Evolutionary conservation across 2,797 vertebrate species (phyloP).

Genomic region (Lepidocolaptes lacrymiger): DNA sequence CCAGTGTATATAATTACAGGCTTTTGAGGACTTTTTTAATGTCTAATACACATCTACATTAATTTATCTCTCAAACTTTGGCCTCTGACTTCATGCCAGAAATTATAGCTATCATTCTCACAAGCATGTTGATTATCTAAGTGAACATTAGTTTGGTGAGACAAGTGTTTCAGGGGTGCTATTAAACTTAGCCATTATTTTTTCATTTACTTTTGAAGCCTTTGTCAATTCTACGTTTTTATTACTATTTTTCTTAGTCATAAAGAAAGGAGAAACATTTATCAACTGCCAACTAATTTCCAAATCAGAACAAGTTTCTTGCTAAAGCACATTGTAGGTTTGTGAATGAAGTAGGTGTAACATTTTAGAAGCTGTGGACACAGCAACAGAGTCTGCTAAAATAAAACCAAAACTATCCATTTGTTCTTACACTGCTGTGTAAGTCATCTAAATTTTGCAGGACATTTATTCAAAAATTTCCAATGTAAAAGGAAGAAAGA

Average conservation of each 20-base stretch:
- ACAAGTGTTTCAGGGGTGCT: background rate
- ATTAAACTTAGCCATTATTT: background rate
- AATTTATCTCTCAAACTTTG: background rate
- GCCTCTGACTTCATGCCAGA: background rate
- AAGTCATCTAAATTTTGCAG: background rate
- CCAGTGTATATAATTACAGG: background rate
- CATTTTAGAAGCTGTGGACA: background rate
- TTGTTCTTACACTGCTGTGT: background rate
- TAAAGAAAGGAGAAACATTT: background rate
- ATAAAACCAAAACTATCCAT: background rate
- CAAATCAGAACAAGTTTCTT: background rate
- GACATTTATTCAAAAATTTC: background rate
- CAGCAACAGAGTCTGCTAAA: background rate
- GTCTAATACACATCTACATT: background rate
- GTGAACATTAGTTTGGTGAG: background rate
- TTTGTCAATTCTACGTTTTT: background rate
- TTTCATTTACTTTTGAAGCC: background rate
- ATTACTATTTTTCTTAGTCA: background rate
- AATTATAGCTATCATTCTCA: background rate
- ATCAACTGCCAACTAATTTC: background rate
- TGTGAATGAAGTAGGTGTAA: background rate
- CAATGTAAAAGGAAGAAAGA: background rate
- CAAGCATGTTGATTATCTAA: background rate
- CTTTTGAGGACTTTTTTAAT: background rate
- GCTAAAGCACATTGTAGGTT: background rate